Conservation (phyloP, 2,888 invertebrate species). For the Mythimna loreyi region DNA sequence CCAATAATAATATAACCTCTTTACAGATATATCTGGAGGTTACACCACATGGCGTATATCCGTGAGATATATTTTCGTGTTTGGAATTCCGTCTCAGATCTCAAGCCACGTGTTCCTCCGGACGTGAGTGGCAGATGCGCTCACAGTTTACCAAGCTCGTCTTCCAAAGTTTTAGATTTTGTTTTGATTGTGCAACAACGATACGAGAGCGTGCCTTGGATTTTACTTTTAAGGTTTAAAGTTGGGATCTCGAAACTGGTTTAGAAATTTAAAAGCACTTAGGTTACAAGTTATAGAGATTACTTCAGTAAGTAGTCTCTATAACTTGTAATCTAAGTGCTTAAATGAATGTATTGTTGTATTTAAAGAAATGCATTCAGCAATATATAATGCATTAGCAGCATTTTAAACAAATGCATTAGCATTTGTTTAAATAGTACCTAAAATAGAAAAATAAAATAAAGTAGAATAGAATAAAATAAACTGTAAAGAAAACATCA, state of each 20-base stretch:
- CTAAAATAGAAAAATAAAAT: too few relatives aligned
- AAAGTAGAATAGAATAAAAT: too few relatives aligned
- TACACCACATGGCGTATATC: constrained; percentile 31
- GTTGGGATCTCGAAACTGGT: not conserved
- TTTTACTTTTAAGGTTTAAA: constrained; percentile 26
- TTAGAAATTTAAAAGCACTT: not conserved
- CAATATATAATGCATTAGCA: too few relatives aligned
- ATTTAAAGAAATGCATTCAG: too few relatives aligned
- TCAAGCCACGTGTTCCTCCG: constrained; percentile 45
- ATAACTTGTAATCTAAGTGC: too few relatives aligned
- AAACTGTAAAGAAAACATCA: too few relatives aligned
- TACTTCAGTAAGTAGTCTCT: too few relatives aligned
- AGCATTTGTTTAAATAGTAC: too few relatives aligned
- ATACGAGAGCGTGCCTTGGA: constrained; percentile 5
- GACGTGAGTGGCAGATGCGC: constrained; percentile 65
- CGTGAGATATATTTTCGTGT: constrained; percentile 43
- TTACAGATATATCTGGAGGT: not conserved
- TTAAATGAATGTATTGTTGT: too few relatives aligned
- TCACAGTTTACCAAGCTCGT: constrained; percentile 48
- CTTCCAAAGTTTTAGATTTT: constrained; percentile 48
- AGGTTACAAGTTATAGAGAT: too few relatives aligned
- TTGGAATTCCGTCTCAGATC: constrained; percentile 44
- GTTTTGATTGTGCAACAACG: constrained; percentile 53
- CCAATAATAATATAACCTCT: not conserved
- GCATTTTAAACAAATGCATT: too few relatives aligned